Base-by-base conservation (phyloP, 2,888 invertebrate genomes). In the Chalcosyrphus nemorum region DNA sequence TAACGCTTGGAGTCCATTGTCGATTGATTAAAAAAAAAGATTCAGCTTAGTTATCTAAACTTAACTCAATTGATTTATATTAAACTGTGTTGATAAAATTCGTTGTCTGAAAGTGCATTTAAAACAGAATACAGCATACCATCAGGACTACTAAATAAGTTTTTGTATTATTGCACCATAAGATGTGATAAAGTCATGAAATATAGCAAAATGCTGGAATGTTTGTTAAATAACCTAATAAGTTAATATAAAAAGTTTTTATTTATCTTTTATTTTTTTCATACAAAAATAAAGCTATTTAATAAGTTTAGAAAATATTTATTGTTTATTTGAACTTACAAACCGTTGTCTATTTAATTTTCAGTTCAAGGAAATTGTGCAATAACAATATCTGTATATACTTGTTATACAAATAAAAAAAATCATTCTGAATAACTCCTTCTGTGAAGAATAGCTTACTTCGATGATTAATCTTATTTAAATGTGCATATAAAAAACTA, bases 401-500 rank as follows among this genome's bases (percentile, higher is more conserved):
- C 6, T n/a, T n/a, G 15, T 29, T 35, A 19, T 17, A 13, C 15
- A 24, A 27, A 4, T 19, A 15, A n/a, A 9, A 35, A 9, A 11
- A 57, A 3, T 29, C 7, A n/a, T n/a, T 45, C 6, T n/a, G 11
- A 5, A 65, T 24, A 59, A 76, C 59, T 68, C 66, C 68, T 76
- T 68, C 76, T 76, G 59, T 76, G 76, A 76, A 45, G 50, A 41
- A 47, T 66, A 52, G 6, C 9, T 71, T 41, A 29, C 35, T 47
- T 74, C n/a, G 11, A 21, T 35, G 2, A 38, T 9, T 21, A 43
- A 15, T 11, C 32, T 45, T 45, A 21, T 24, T 57, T 56, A 45
- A n/a, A 32, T 56, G 56, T 57, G 15, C 24, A 35, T 35, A 24
- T 45, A 15, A 32, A 15, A 47, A 57, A 32, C 24, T 4, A 32